Evolutionary conservation across 2,888 invertebrate species (phyloP).

Genomic region (Amblyjoppa proteus): DNA sequence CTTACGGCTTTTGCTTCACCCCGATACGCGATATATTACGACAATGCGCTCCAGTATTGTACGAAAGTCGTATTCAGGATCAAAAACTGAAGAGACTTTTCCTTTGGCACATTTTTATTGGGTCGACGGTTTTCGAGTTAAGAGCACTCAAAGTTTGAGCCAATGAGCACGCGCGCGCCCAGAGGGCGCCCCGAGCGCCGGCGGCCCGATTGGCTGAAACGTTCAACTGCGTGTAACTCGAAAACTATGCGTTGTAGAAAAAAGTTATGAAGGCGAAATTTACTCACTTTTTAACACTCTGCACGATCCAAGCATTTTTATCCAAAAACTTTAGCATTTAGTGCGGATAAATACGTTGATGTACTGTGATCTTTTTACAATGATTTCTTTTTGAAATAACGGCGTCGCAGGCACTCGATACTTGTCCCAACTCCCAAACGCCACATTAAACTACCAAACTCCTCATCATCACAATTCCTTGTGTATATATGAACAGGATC

Average conservation of each 20-base stretch:
- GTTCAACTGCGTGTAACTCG: not conserved
- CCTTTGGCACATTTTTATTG: not conserved
- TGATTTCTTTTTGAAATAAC: not conserved
- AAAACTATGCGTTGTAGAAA: not conserved
- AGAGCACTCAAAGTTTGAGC: not conserved
- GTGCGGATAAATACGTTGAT: not conserved
- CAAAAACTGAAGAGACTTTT: not conserved
- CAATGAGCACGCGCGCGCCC: not conserved
- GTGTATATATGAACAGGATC: slow-evolving; percentile 49
- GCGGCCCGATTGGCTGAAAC: not conserved
- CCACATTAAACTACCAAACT: slow-evolving; percentile 55
- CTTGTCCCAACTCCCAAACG: slow-evolving; percentile 37
- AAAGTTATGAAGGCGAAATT: not conserved
- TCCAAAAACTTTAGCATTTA: not conserved
- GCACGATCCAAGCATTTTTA: not conserved
- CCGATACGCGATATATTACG: not conserved
- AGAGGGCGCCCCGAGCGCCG: not conserved
- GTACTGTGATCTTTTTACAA: not conserved
- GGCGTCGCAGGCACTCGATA: not conserved
- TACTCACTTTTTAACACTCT: not conserved
- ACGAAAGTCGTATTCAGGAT: not conserved
- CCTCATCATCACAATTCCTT: slow-evolving; percentile 28
- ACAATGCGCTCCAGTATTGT: not conserved
- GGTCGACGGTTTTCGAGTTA: slow-evolving; percentile 1
- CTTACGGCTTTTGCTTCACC: slow-evolving; percentile 34